Base-by-base conservation (phyloP, 1,140 invertebrate species). In the Pteromalus puparum region DNA sequence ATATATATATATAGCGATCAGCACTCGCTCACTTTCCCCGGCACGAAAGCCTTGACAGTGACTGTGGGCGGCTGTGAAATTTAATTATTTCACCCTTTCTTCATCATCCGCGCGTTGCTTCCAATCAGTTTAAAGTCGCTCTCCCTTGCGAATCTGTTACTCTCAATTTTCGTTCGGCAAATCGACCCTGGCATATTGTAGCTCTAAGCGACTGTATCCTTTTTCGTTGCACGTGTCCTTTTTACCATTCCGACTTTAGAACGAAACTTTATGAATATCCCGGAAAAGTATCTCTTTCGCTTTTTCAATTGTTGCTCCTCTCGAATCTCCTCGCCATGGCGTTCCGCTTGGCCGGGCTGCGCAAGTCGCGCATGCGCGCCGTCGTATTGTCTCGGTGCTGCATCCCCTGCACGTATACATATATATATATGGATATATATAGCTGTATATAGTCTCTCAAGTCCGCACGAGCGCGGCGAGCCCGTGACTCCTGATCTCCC, bases 61-160 rank as follows among this genome's bases (percentile, higher is more conserved):
- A 84, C 82, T 84, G 67, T 84, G 67, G 30, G 82, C 67, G 82
- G 67, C 82, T 78, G 76, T 73, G 75, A 79, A 79, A 84, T 84
- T 84, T 78, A 84, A 84, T 84, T 84, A 84, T 73, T 79, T 72
- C 67, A 84, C 82, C 82, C 82, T 79, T 84, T 84, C 82, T 84
- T 79, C 82, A 84, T 79, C 82, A 79, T 72, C 53, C 48, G 82
- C 68, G 26, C 67, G 82, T 73, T 73, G 82, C 82, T 79, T 84
- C 48, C 76, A 84, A 84, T 84, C 82, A 79, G 75, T 84, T 84
- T 84, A 84, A 79, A 84, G 65, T 61, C n/a, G n/a, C n/a, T n/a
- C 28, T 73, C 76, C 65, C 75, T 65, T 61, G 76, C 34, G 75
- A 79, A 84, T 79, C 82, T 84, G 82, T 84, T 84, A 73, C 82